Evolutionary conservation across 2,113 vertebrate genomes (phyloP), one percentile per base, ranked within the genome.

Genomic region (Pollachius pollachius): DNA sequence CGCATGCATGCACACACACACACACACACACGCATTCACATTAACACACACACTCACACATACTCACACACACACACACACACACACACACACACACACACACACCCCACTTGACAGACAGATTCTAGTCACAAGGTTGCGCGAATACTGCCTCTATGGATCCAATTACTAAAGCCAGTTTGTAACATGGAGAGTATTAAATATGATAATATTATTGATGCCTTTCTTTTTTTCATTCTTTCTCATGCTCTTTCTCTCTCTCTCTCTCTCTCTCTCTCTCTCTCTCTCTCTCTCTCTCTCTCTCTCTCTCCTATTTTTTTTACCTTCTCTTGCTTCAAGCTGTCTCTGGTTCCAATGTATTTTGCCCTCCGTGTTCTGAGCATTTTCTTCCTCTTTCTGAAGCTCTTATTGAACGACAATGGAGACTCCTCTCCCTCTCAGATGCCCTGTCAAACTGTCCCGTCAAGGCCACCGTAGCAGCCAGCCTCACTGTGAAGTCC

Each of bases 391-490:
- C 88, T 84, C 87, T 89, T 81, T 71, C 75, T 81, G 83, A 83
- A 89, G 88, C 2, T 48, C 12, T 48, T 13, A 90, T 89, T 83
- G 84, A 87, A 90, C 90, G 85, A 89, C 84, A 76, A 80, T 62
- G 74, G 78, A 74, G 86, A 80, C 84, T 89, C 86, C 86, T 72
- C 77, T 85, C 79, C 61, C 74, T 67, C 66, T 71, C 73, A 89
- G 85, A 91, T 87, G 73, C 85, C 1, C 57, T 81, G 87, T 87
- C 86, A 88, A 58, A 81, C 68, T 52, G 78, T 78, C 73, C 85
- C 84, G 85, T 68, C 65, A 78, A 88, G 88, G 82, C 81, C 86
- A 89, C 79, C 19, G 0, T 70, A 72, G 70, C 76, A 74, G 77
- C 77, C 78, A 71, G 63, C 8, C n/a, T 80, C 83, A 73, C 67